Evolutionary conservation across 2,113 vertebrate genomes (phyloP).

Genomic region (Cariama cristata): DNA sequence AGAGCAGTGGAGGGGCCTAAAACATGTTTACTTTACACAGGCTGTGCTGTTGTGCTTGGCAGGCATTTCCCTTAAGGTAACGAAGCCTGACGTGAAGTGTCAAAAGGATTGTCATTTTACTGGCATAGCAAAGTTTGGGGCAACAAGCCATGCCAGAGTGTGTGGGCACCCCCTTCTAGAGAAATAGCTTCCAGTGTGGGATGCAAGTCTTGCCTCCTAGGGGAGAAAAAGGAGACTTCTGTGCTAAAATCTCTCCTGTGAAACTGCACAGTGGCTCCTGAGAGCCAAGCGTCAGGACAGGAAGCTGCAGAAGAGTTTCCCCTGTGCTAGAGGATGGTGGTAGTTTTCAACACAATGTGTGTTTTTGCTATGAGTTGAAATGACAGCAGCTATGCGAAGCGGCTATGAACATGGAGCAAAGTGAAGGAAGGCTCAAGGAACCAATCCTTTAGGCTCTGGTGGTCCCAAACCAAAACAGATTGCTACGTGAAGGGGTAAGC

Average conservation of each 20-base stretch:
- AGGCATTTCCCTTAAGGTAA: neutral
- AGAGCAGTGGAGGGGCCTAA: accelerated
- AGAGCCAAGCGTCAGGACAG: neutral
- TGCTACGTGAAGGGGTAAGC: neutral
- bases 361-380: neutral
- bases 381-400: neutral
- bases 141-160: neutral
- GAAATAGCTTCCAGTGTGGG: neutral
- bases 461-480: neutral
- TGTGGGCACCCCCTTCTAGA: neutral
- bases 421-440: accelerated
- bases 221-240: neutral
- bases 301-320: neutral
- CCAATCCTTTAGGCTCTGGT: neutral
- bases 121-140: neutral
- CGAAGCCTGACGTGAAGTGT: neutral
- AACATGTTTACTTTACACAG: neutral
- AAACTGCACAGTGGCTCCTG: neutral
- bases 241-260: neutral
- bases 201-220: neutral
- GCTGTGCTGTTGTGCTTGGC: neutral
- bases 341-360: neutral
- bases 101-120: neutral
- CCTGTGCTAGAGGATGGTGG: accelerated
- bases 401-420: neutral